A percentile compares a stretch with the other conserved stretches of the same genome.
These are phyloP conservation scores for Drosophila mulleri DNA, from an alignment of 2,888 invertebrate genomes.

Conservation along the genomic window DNA sequence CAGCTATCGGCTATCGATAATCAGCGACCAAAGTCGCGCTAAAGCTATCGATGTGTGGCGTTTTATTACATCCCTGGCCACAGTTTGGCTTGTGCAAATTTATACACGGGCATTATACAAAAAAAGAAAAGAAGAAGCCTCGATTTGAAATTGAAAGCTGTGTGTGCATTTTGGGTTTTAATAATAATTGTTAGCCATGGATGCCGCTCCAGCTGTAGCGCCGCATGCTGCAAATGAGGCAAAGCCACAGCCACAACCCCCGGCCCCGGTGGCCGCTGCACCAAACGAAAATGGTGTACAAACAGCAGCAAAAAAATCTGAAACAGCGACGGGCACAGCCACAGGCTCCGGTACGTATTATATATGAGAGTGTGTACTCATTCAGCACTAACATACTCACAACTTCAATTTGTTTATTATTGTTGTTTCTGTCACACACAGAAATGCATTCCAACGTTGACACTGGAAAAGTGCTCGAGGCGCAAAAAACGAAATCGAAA, in stretches of 20 bases:
- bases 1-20: slow-evolving; percentile 36
- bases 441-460: slow-evolving; percentile 57
- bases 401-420: slow-evolving; percentile 39
- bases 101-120: slow-evolving; percentile 45
- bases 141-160: slow-evolving; percentile 55
- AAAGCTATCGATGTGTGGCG: slow-evolving; percentile 55
- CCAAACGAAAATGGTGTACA: slow-evolving; percentile 78
- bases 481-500: slow-evolving; percentile 56
- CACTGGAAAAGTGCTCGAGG: slow-evolving; percentile 46
- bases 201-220: slow-evolving; percentile 61
- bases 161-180: slow-evolving; percentile 38
- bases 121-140: slow-evolving; percentile 52
- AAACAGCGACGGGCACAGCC: slow-evolving; percentile 43
- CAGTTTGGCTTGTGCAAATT: slow-evolving; percentile 67
- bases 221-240: slow-evolving; percentile 49
- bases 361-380: slow-evolving; percentile 8
- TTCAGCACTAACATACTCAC: neutral
- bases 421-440: slow-evolving; percentile 15
- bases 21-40: slow-evolving; percentile 14
- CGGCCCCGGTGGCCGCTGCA: slow-evolving; percentile 64
- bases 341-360: slow-evolving; percentile 44
- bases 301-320: slow-evolving; percentile 77
- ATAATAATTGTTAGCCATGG: slow-evolving; percentile 55
- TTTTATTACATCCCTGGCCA: slow-evolving; percentile 63
- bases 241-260: slow-evolving; percentile 52